Evolutionary conservation across 2,113 vertebrate species (phyloP).

Genomic region (Chrysochloris asiatica): DNA sequence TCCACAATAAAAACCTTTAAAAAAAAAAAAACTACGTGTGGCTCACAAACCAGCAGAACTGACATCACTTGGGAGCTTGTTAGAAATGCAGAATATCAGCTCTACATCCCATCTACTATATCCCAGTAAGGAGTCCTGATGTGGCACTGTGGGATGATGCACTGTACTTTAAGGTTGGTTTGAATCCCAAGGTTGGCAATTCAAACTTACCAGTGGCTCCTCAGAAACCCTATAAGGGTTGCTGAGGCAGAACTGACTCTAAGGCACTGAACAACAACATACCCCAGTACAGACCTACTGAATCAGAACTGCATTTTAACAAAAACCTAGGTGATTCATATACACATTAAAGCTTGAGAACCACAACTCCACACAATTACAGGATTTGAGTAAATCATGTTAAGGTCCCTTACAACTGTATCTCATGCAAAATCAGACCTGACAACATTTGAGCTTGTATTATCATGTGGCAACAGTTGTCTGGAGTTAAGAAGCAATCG

Average conservation of each 20-base stretch:
- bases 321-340: conserved; percentile 6
- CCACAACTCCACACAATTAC: neutral
- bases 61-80: neutral
- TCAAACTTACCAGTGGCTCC: no score
- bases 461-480: neutral
- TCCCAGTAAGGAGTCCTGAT: no score
- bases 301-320: conserved; percentile 12
- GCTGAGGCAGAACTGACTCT: no score
- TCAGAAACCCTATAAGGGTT: no score
- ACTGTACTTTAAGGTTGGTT: no score
- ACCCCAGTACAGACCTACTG: neutral
- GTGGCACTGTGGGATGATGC: no score
- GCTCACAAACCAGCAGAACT: conserved; percentile 14
- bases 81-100: neutral
- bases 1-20: no score
- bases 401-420: neutral
- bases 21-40: no score
- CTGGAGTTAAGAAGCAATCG: neutral
- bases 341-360: neutral
- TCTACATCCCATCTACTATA: neutral
- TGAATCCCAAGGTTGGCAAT: no score
- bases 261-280: neutral
- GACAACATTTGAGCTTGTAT: neutral
- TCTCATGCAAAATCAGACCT: neutral
- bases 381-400: neutral